Evolutionary conservation across 2,113 vertebrate genomes (phyloP).

Genomic region (Motacilla tschutschensis): DNA sequence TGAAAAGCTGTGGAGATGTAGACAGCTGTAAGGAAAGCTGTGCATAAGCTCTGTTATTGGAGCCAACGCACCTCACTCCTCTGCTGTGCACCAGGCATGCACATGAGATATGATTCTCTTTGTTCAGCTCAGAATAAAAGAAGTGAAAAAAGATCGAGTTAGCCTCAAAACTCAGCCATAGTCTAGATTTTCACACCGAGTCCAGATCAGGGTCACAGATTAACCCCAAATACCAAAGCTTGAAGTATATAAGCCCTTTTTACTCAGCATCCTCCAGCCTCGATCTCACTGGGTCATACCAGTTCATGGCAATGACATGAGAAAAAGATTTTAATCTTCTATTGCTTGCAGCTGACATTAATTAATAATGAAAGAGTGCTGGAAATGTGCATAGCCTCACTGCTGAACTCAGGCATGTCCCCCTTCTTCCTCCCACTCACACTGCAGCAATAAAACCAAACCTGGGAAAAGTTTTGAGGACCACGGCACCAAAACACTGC

Average conservation of each 20-base stretch:
- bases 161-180: constrained; percentile 18
- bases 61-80: not conserved
- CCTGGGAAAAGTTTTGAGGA: not conserved
- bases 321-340: constrained; percentile 15
- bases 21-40: not conserved
- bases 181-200: constrained; percentile 18
- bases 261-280: constrained; percentile 40
- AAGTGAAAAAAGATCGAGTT: not conserved
- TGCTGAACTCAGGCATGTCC: not conserved
- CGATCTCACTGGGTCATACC: constrained; percentile 30
- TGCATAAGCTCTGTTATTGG: not conserved
- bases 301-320: constrained; percentile 24
- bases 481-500: fast-evolving
- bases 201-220: constrained; percentile 40
- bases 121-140: not conserved
- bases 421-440: not conserved
- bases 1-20: not conserved
- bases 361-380: constrained; percentile 1
- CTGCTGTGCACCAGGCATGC: not conserved
- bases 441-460: not conserved
- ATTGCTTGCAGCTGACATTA: constrained; percentile 13
- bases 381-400: not conserved
- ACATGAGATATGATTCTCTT: not conserved
- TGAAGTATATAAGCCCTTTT: not conserved
- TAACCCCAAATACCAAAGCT: constrained; percentile 27